Percentiles rank a stretch among this genome's conserved stretches.
Evolutionary conservation across 2,888 invertebrate species (phyloP).

Genomic region (Idaea dimidiata): DNA sequence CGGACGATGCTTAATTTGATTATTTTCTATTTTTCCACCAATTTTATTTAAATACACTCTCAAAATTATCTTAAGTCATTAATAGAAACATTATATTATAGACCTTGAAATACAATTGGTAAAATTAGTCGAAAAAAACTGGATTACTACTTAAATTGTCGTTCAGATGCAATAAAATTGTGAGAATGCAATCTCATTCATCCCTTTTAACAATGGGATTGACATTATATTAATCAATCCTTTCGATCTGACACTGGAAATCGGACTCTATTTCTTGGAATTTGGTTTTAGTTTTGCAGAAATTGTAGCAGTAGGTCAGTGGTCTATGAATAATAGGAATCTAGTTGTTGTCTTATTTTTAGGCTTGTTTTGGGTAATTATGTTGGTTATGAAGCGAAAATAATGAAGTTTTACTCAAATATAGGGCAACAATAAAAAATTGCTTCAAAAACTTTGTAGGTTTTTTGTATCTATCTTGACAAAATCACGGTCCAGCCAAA

Average conservation of each 20-base stretch:
- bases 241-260: neutral
- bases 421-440: too few species aligned
- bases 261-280: neutral
- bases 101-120: neutral
- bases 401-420: too few species aligned
- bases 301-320: neutral
- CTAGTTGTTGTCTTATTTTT: constrained; percentile 4
- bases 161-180: neutral
- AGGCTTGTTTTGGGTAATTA: constrained; percentile 1
- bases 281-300: neutral
- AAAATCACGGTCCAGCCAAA: too few species aligned
- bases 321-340: neutral
- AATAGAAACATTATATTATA: neutral
- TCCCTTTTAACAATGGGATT: neutral
- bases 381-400: neutral
- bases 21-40: constrained; percentile 22
- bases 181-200: neutral
- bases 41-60: constrained; percentile 12
- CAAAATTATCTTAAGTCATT: neutral
- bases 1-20: constrained; percentile 27
- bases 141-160: neutral
- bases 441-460: too few species aligned
- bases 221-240: neutral
- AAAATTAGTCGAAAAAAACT: neutral
- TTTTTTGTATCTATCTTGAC: too few species aligned